These are phyloP conservation scores for Apodemus speciosus DNA, from an alignment of 2,113 vertebrate genomes.

Conservation along the genomic window DNA sequence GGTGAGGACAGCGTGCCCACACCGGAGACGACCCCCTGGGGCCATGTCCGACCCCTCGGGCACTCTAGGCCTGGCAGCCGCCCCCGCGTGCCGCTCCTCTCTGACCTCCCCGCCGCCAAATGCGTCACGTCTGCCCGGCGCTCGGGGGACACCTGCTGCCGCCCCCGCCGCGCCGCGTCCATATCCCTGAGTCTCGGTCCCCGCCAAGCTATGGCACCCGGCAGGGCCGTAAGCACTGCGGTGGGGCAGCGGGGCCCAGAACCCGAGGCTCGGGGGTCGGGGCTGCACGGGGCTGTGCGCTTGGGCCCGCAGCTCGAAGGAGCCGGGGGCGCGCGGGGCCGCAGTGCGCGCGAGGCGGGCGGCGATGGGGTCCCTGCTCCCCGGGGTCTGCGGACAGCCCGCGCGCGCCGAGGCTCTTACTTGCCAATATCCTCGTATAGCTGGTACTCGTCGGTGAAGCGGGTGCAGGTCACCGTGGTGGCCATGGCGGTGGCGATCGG, in stretches of 20 bases:
- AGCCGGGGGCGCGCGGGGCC: slow-evolving; percentile 48
- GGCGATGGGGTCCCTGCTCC: neutral
- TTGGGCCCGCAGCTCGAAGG: slow-evolving; percentile 25
- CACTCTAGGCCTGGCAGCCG: neutral
- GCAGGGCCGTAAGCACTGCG: neutral
- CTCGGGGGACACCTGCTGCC: slow-evolving; percentile 78
- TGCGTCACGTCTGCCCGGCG: slow-evolving; percentile 78
- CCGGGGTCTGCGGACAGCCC: neutral
- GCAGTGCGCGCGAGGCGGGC: slow-evolving; percentile 61
- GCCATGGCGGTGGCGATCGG: slow-evolving; percentile 89
- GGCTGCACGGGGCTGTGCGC: neutral
- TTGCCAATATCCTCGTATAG: slow-evolving; percentile 98
- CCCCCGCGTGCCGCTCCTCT: slow-evolving; percentile 37
- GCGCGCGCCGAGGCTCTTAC: slow-evolving; percentile 85
- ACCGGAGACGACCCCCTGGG: neutral
- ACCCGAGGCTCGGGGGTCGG: neutral
- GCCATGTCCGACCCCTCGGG: neutral
- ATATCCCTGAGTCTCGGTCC: neutral
- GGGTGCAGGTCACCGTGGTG: slow-evolving; percentile 92
- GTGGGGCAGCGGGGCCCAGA: neutral
- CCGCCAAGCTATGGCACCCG: neutral
- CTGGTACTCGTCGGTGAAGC: slow-evolving; percentile 96
- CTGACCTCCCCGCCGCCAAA: slow-evolving; percentile 71
- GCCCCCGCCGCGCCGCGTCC: slow-evolving; percentile 63
- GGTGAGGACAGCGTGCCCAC: slow-evolving; percentile 47